Conservation (phyloP, 2,113 vertebrate species). For the Rhinopomastus cyanomelas region DNA sequence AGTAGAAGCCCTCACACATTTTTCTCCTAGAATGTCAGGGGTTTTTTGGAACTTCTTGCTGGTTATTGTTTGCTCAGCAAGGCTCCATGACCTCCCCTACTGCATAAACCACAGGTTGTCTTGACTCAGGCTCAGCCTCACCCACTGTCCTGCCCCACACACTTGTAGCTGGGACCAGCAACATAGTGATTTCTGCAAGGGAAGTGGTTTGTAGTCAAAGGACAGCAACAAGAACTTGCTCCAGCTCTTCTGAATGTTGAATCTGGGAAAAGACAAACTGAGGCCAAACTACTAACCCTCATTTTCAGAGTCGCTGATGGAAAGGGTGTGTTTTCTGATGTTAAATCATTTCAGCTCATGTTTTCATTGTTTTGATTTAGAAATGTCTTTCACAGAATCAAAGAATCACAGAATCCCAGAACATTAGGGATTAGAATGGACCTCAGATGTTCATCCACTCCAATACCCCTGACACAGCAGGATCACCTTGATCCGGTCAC, state of each 20-base stretch:
- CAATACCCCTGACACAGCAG: too few relatives aligned
- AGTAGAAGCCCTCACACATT: neutral
- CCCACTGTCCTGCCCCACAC: fast-evolving
- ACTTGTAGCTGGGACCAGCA: neutral
- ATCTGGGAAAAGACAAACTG: neutral
- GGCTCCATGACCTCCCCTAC: neutral
- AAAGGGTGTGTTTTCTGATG: neutral
- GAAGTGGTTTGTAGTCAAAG: neutral
- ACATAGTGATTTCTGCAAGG: neutral
- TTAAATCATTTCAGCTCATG: neutral
- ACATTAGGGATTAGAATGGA: too few relatives aligned
- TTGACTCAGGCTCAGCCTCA: neutral
- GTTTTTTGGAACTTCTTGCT: neutral
- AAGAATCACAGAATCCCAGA: too few relatives aligned
- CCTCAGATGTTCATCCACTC: too few relatives aligned
- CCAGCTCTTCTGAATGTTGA: neutral
- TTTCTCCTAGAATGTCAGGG: neutral
- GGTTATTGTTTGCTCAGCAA: fast-evolving
- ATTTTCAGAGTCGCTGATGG: neutral
- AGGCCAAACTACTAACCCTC: neutral
- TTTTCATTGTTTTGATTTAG: neutral
- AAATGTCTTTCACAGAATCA: neutral
- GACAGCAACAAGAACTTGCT: neutral
- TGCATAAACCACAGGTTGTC: fast-evolving
- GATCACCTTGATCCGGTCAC: too few relatives aligned